phyloP scores from a whole-genome alignment of 2,797 vertebrate species.

The Scolopax rusticola region DNA sequence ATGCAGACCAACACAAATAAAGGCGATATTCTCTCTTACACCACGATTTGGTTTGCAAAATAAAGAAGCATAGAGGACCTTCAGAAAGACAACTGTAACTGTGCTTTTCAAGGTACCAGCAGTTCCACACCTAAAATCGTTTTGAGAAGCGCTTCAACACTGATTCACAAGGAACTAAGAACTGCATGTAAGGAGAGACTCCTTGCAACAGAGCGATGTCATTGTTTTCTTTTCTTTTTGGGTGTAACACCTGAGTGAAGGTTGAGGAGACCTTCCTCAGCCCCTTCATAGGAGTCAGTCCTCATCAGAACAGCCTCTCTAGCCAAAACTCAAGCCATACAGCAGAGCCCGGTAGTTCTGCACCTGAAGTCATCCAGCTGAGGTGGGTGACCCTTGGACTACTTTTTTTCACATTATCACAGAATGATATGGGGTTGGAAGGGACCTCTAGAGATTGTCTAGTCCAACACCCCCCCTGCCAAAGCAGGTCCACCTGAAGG shows the following conservation, averaged over 20 bases:
- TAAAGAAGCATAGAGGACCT: neutral
- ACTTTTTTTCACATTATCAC: neutral
- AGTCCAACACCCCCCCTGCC: no score
- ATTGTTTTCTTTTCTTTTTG: neutral
- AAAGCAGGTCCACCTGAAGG: no score
- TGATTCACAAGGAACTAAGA: neutral
- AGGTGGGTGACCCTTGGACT: neutral
- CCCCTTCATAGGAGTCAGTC: neutral
- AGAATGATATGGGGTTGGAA: no score
- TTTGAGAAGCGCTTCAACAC: neutral
- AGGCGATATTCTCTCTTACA: neutral
- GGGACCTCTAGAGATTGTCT: no score
- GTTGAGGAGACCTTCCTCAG: neutral
- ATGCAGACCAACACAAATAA: neutral
- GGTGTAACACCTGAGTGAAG: neutral
- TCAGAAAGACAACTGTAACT: neutral
- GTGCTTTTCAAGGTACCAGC: neutral
- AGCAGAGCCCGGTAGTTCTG: neutral
- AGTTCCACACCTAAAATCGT: neutral
- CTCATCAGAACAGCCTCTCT: neutral
- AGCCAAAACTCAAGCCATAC: neutral
- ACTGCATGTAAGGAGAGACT: neutral
- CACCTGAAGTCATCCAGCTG: neutral
- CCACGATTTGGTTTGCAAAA: neutral
- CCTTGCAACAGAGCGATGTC: neutral